phyloP scores from a whole-genome alignment of 2,888 invertebrate species.

The Acleris laterana region DNA sequence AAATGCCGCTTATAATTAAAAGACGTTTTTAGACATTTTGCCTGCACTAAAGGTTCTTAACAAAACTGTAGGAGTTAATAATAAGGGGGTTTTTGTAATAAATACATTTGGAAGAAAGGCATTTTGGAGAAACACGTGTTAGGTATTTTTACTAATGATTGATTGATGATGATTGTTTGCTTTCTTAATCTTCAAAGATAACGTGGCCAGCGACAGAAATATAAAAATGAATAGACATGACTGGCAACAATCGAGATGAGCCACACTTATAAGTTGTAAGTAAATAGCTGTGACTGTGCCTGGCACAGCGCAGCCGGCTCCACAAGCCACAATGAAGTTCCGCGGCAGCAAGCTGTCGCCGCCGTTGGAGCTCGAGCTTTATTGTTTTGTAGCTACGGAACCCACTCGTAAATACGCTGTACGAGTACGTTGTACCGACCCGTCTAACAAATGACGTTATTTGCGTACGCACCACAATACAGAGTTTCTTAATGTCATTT shows the following conservation, averaged over 20 bases:
- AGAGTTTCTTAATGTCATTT: conserved; percentile 3
- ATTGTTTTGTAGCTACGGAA: conserved; percentile 16
- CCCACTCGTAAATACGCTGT: neutral
- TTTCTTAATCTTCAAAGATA: too few species aligned
- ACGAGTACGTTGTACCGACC: neutral
- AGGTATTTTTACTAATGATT: too few species aligned
- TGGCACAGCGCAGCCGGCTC: conserved; percentile 9
- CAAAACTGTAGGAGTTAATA: too few species aligned
- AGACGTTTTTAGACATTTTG: too few species aligned
- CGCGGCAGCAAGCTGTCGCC: conserved; percentile 44
- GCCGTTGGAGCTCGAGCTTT: conserved; percentile 29
- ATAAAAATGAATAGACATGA: too few species aligned
- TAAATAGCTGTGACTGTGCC: conserved; percentile 12
- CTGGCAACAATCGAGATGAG: neutral
- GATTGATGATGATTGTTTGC: too few species aligned
- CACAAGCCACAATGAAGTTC: conserved; percentile 47
- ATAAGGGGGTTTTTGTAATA: too few species aligned
- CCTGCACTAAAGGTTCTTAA: too few species aligned
- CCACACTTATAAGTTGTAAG: conserved; percentile 3
- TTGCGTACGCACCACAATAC: conserved; percentile 5
- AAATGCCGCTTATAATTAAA: too few species aligned
- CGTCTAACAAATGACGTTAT: conserved; percentile 7
- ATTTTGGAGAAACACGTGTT: too few species aligned
- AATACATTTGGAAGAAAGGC: too few species aligned
- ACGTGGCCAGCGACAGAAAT: too few species aligned